A percentile compares a stretch with the other conserved stretches of the same genome.
Evolutionary conservation across 2,888 invertebrate genomes (phyloP).

Genomic region (Anodontia alba): DNA sequence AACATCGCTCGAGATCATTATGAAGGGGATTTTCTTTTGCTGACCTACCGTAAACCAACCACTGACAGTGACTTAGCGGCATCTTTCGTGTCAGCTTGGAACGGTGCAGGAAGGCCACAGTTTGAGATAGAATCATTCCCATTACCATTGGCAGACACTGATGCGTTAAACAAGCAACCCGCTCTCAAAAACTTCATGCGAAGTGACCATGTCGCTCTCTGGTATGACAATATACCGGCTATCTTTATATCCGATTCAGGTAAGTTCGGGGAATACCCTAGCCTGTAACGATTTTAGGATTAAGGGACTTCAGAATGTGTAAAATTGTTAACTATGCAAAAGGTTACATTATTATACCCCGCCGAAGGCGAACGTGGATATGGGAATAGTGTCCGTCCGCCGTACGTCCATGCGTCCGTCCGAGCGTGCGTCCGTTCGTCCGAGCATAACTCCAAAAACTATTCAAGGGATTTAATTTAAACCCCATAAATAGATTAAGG

Average conservation of each 20-base stretch:
- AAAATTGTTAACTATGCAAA: too few species aligned
- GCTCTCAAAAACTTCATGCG: not conserved
- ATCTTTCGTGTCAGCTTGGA: not conserved
- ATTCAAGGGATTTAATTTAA: too few species aligned
- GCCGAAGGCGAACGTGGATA: too few species aligned
- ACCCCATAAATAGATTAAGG: too few species aligned
- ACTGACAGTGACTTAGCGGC: not conserved
- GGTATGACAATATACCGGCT: not conserved
- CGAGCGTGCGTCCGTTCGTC: too few species aligned
- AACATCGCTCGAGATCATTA: not conserved
- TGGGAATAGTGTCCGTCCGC: too few species aligned
- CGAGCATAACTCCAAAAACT: too few species aligned
- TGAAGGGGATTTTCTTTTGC: not conserved
- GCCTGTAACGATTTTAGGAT: too few species aligned
- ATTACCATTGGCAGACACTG: not conserved
- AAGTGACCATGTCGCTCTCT: constrained; percentile 2
- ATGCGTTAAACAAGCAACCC: not conserved
- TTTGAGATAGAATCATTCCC: constrained; percentile 4
- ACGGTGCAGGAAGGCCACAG: not conserved
- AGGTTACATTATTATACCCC: too few species aligned
- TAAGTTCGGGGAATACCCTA: not conserved
- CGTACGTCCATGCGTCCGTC: too few species aligned
- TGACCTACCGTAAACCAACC: constrained; percentile 6
- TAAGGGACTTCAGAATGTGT: too few species aligned
- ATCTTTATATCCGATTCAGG: constrained; percentile 4